Percentiles rank a stretch among this genome's conserved stretches.
These are phyloP conservation scores for Tipula helvola DNA, from an alignment of 2,888 invertebrate genomes.

Conservation along the genomic window DNA sequence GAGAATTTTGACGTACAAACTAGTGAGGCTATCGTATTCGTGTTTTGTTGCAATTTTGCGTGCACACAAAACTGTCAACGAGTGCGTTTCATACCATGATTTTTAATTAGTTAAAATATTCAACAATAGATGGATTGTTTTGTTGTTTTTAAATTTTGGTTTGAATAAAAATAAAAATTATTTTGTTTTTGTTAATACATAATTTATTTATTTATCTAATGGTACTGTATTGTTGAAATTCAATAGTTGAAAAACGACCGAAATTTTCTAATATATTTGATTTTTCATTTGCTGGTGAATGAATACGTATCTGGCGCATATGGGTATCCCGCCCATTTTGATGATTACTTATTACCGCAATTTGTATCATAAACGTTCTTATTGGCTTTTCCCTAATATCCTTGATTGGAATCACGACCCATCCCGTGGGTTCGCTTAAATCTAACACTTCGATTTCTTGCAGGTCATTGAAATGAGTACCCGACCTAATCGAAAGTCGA, in stretches of 20 bases:
- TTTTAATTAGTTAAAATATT: background rate
- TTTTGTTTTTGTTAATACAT: background rate
- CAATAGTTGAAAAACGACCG: slow-evolving; percentile 67
- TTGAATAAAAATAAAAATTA: background rate
- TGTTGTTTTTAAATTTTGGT: background rate
- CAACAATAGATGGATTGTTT: background rate
- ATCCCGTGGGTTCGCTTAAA: slow-evolving; percentile 85
- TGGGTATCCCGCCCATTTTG: slow-evolving; percentile 99
- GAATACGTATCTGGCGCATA: slow-evolving; percentile 91
- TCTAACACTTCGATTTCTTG: slow-evolving; percentile 93
- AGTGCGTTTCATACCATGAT: background rate
- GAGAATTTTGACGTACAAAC: slow-evolving; percentile 7
- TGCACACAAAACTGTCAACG: background rate
- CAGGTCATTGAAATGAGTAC: slow-evolving; percentile 92
- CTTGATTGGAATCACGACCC: slow-evolving; percentile 88
- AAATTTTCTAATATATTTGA: slow-evolving; percentile 49
- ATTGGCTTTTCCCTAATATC: slow-evolving; percentile 78
- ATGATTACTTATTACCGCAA: slow-evolving; percentile 94
- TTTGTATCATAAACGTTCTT: slow-evolving; percentile 91
- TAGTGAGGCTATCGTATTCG: background rate
- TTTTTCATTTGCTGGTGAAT: slow-evolving; percentile 61
- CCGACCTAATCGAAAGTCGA: slow-evolving; percentile 82
- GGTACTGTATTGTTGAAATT: slow-evolving; percentile 69
- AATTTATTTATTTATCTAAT: slow-evolving; percentile 44
- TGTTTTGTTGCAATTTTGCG: background rate